phyloP scores from a whole-genome alignment of 1,140 invertebrate genomes.

The Trypoxylus dichotomus region DNA sequence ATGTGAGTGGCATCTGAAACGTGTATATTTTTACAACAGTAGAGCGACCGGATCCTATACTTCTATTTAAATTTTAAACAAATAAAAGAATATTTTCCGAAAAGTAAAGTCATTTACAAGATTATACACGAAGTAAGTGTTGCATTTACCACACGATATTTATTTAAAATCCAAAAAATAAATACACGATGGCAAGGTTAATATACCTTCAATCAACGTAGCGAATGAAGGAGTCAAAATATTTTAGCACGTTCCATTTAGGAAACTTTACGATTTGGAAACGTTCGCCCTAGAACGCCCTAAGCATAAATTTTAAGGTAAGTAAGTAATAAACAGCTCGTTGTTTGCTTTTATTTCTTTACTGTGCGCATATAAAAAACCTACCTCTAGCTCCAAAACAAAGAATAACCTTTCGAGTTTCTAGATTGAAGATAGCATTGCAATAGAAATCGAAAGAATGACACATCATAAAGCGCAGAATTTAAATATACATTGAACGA shows the following conservation, averaged over 20 bases:
- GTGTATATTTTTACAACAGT: no score
- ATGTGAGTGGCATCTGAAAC: neutral
- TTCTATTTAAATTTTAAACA: neutral
- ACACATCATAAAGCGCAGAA: no score
- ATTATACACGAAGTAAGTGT: neutral
- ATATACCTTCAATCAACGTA: neutral
- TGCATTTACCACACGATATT: neutral
- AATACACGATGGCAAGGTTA: neutral
- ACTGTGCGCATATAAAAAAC: neutral
- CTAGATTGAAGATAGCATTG: neutral
- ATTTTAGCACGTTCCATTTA: neutral
- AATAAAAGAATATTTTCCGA: neutral
- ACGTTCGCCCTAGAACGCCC: neutral
- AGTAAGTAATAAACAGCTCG: slow-evolving; percentile 7
- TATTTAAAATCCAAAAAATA: neutral
- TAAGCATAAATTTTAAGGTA: neutral
- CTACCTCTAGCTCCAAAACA: neutral
- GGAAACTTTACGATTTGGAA: neutral
- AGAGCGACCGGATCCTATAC: neutral
- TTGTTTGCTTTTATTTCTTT: slow-evolving; percentile 16
- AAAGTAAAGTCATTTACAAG: neutral
- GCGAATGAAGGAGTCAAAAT: neutral
- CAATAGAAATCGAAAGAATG: no score
- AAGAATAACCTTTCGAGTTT: neutral
- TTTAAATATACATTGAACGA: no score